A percentile compares a stretch with the other conserved stretches of the same genome.
Conservation (phyloP, 2,888 invertebrate species). For the Eupithecia centaureata region DNA sequence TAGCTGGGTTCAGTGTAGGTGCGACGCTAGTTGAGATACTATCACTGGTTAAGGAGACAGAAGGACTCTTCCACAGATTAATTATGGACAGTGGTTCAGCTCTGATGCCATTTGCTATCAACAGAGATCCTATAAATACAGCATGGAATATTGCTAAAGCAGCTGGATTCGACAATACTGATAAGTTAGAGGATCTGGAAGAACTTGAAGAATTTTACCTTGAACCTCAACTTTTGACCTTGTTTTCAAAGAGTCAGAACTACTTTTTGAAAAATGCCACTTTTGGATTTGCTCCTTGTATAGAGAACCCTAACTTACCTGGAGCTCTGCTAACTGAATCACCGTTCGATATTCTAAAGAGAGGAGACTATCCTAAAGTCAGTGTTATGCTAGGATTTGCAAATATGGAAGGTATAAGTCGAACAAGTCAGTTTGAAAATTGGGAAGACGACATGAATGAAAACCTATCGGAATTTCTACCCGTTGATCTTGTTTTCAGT, state of each 20-base stretch:
- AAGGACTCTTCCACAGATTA: conserved; percentile 68
- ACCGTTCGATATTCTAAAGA: conserved; percentile 65
- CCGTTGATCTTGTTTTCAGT: conserved; percentile 66
- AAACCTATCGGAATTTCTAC: conserved; percentile 68
- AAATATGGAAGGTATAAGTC: conserved; percentile 77
- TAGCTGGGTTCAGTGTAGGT: conserved; percentile 93
- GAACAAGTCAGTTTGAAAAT: conserved; percentile 61
- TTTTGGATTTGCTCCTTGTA: conserved; percentile 75
- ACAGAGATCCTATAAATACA: conserved; percentile 69
- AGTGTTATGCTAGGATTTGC: conserved; percentile 68
- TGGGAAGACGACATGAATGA: conserved; percentile 75
- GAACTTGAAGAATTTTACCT: conserved; percentile 74
- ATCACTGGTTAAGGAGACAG: conserved; percentile 62
- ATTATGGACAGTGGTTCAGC: conserved; percentile 76
- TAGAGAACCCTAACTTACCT: conserved; percentile 63
- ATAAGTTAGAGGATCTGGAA: conserved; percentile 64
- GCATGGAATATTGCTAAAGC: conserved; percentile 71
- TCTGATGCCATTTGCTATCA: conserved; percentile 69
- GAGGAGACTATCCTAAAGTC: conserved; percentile 59
- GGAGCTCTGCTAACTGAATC: conserved; percentile 70
- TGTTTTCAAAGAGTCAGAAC: conserved; percentile 65
- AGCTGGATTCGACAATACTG: conserved; percentile 69
- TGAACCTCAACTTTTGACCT: conserved; percentile 53
- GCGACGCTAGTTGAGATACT: conserved; percentile 82
- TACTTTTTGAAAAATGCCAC: conserved; percentile 73